Percentiles rank a stretch among this genome's conserved stretches.
phyloP scores from a whole-genome alignment of 2,888 invertebrate species.

The Philereme vetulata region DNA sequence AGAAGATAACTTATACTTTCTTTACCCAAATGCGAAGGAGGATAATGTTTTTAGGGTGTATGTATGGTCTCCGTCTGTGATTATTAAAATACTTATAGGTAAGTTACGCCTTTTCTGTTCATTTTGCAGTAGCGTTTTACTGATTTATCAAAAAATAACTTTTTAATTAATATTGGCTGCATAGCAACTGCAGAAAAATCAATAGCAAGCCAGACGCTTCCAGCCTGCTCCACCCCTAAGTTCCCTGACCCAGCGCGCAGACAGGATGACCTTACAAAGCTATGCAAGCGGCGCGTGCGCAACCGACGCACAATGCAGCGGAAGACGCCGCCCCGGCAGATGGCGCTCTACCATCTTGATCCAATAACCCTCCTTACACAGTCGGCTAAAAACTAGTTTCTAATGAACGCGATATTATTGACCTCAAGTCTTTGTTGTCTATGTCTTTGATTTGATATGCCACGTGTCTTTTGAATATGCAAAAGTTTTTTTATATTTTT shows the following conservation, averaged over 20 bases:
- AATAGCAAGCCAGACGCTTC: slow-evolving; percentile 33
- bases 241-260: slow-evolving; percentile 33
- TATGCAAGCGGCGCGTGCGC: slow-evolving; percentile 73
- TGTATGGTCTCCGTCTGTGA: no score
- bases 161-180: slow-evolving; percentile 16
- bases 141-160: no score
- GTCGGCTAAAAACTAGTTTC: slow-evolving; percentile 53
- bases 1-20: no score
- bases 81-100: no score
- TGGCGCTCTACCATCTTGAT: slow-evolving; percentile 62
- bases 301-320: slow-evolving; percentile 74
- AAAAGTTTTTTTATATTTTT: slow-evolving; percentile 23
- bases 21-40: no score
- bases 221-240: slow-evolving; percentile 24
- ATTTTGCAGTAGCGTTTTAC: no score
- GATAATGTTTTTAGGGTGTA: no score
- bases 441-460: slow-evolving; percentile 45
- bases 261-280: slow-evolving; percentile 37
- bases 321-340: slow-evolving; percentile 80
- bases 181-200: slow-evolving; percentile 30
- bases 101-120: no score
- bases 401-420: slow-evolving; percentile 58
- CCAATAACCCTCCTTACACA: not conserved
- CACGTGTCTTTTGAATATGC: slow-evolving; percentile 50
- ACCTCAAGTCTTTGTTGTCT: slow-evolving; percentile 58